phyloP scores from a whole-genome alignment of 2,888 invertebrate species.

The Ptychoptera albimana region DNA sequence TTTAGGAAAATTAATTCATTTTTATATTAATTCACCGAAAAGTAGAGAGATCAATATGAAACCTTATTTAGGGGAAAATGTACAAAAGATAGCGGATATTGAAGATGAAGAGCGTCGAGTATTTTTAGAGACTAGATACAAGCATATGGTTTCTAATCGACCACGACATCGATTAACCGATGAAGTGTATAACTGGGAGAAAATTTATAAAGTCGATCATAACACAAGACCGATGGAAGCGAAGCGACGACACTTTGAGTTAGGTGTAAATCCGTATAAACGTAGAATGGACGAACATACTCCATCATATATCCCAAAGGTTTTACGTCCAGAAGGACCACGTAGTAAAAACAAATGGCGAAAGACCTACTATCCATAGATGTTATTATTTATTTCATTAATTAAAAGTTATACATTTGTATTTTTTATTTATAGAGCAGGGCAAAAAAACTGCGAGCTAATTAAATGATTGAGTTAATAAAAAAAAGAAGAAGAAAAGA shows the following conservation, averaged over 20 bases:
- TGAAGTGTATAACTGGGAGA: conserved; percentile 68
- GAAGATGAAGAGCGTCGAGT: conserved; percentile 46
- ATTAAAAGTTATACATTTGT: background rate
- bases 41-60: conserved; percentile 45
- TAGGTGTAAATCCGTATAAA: conserved; percentile 41
- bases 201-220: conserved; percentile 59
- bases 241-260: conserved; percentile 53
- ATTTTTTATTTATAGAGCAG: no score
- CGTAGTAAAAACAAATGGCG: conserved; percentile 44
- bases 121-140: conserved; percentile 54
- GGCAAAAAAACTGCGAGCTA: no score
- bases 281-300: conserved; percentile 49
- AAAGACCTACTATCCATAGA: conserved; percentile 49
- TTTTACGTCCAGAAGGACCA: conserved; percentile 40
- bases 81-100: conserved; percentile 48
- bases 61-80: conserved; percentile 49
- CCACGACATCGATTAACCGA: conserved; percentile 42
- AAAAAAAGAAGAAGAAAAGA: no score
- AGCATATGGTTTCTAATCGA: conserved; percentile 51
- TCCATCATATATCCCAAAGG: conserved; percentile 53
- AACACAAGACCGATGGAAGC: conserved; percentile 53
- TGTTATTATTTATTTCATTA: background rate
- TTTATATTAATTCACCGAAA: conserved; percentile 54
- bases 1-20: conserved; percentile 52
- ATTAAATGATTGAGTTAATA: no score